Conservation (phyloP, 2,888 invertebrate species). For the Julus scandinavius region DNA sequence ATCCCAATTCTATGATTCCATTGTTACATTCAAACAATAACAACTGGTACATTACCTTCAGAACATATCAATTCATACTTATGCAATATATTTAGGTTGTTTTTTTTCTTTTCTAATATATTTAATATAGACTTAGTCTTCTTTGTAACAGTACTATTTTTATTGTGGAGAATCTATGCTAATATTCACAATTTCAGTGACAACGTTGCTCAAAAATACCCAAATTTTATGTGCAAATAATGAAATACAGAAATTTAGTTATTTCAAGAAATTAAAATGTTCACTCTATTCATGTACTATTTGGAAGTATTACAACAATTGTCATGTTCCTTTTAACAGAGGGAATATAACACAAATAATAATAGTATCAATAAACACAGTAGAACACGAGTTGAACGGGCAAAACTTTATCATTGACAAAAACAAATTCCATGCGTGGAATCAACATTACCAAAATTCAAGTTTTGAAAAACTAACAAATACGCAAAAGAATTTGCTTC, state of each 20-base stretch:
- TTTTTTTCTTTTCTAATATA: neutral
- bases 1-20: no score
- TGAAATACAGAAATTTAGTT: slow-evolving; percentile 10
- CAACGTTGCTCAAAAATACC: slow-evolving; percentile 38
- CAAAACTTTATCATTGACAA: slow-evolving; percentile 28
- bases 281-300: slow-evolving; percentile 43
- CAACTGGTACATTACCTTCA: no score
- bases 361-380: neutral
- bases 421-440: neutral
- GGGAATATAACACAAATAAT: slow-evolving; percentile 13
- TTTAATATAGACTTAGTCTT: neutral
- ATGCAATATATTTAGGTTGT: no score
- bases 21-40: no score
- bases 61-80: no score
- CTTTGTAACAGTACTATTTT: slow-evolving; percentile 35
- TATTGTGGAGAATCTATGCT: slow-evolving; percentile 27
- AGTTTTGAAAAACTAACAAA: neutral
- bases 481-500: no score
- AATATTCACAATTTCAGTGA: slow-evolving; percentile 25
- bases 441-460: neutral
- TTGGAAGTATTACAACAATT: slow-evolving; percentile 15
- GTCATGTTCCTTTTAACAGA: neutral
- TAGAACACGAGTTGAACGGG: neutral
- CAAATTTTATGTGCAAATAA: slow-evolving; percentile 42
- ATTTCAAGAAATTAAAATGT: slow-evolving; percentile 9